phyloP scores from a whole-genome alignment of 2,888 invertebrate species.

The Leptopilina drosophilae region DNA sequence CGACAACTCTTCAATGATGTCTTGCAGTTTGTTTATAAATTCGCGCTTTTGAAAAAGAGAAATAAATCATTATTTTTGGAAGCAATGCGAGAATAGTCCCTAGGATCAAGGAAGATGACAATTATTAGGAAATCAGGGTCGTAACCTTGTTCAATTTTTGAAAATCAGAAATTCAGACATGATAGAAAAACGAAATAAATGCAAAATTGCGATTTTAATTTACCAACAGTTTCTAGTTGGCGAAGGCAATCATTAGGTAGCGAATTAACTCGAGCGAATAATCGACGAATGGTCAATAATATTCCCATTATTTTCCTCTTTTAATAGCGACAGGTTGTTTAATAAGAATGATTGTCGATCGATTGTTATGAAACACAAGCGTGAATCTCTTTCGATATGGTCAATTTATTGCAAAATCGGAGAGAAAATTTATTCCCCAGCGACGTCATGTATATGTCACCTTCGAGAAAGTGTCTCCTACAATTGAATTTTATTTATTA shows the following conservation, averaged over 20 bases:
- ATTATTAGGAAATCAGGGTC: too few relatives aligned
- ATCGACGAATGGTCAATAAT: background rate
- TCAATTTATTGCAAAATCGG: slow-evolving; percentile 16
- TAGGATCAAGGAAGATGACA: too few relatives aligned
- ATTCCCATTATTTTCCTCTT: slow-evolving; percentile 25
- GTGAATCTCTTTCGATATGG: background rate
- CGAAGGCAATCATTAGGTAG: background rate
- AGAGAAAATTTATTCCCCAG: background rate
- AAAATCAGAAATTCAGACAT: background rate
- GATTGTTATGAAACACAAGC: slow-evolving; percentile 14
- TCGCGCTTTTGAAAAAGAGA: too few relatives aligned
- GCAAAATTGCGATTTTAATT: too few relatives aligned
- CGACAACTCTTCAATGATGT: slow-evolving; percentile 2
- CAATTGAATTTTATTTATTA: background rate
- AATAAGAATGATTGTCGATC: slow-evolving; percentile 5
- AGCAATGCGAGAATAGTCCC: too few relatives aligned
- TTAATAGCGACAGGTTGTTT: slow-evolving; percentile 2
- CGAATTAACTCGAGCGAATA: slow-evolving; percentile 37
- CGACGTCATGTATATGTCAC: slow-evolving; percentile 10
- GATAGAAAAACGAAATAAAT: too few relatives aligned
- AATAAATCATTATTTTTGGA: too few relatives aligned
- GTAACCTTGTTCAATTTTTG: too few relatives aligned
- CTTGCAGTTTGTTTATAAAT: background rate
- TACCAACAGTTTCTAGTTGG: too few relatives aligned
- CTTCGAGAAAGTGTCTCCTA: slow-evolving; percentile 20